Conservation (phyloP, 2,797 vertebrate species). For the Microctenopoma lineatum region DNA sequence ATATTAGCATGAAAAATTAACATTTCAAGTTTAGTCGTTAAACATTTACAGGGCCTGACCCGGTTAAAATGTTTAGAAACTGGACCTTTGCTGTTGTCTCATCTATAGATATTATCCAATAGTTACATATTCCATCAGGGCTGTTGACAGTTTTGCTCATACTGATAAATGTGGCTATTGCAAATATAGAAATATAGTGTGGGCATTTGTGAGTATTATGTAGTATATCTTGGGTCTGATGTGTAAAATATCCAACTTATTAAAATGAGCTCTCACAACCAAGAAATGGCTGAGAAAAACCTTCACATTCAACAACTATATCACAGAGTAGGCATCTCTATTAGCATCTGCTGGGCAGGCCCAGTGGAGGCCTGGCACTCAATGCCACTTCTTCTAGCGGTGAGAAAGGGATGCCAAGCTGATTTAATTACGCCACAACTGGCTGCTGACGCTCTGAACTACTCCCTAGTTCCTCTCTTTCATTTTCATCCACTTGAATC, state of each 20-base stretch:
- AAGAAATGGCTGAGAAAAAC: conserved; percentile 41
- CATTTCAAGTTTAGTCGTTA: conserved; percentile 72
- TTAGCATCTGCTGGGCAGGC: conserved; percentile 59
- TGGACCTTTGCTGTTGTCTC: conserved; percentile 5
- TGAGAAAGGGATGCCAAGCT: conserved; percentile 54
- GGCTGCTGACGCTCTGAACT: conserved; percentile 54
- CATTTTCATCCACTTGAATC: conserved; percentile 49
- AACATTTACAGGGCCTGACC: conserved; percentile 69
- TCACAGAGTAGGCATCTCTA: conserved; percentile 48
- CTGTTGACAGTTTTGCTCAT: conserved; percentile 8
- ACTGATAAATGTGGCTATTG: conserved; percentile 19
- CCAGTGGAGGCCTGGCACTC: conserved; percentile 62
- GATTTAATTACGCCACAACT: conserved; percentile 73
- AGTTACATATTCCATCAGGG: conserved; percentile 11
- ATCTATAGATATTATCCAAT: conserved; percentile 1
- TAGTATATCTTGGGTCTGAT: conserved; percentile 17
- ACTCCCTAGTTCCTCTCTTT: conserved; percentile 52
- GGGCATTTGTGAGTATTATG: conserved; percentile 10
- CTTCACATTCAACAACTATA: conserved; percentile 48
- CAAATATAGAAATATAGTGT: conserved; percentile 8
- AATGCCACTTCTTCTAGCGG: conserved; percentile 48
- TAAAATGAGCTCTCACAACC: conserved; percentile 29
- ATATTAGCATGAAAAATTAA: conserved; percentile 74
- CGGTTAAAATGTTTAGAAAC: conserved; percentile 70
- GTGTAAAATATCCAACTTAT: conserved; percentile 28